phyloP scores from a whole-genome alignment of 2,888 invertebrate species.

The Dynastes hyllus region DNA sequence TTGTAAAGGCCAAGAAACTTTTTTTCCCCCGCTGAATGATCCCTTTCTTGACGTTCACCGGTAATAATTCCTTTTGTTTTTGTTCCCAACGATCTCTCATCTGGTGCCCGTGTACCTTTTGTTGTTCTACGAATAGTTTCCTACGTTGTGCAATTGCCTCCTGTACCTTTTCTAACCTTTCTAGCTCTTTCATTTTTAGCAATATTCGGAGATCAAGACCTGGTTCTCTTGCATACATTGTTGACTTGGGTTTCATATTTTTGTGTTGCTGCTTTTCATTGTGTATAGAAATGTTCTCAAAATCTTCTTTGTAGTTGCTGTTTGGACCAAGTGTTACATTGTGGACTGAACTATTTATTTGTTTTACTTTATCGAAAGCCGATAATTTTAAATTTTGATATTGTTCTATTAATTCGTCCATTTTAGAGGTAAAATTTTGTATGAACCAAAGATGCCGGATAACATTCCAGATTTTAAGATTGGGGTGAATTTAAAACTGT shows the following conservation, averaged over 20 bases:
- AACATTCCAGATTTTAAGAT: too few species aligned
- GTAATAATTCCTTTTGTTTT: constrained; percentile 66
- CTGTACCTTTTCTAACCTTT: constrained; percentile 64
- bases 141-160: constrained; percentile 66
- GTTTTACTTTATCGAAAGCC: constrained; percentile 27
- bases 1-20: too few species aligned
- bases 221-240: neutral
- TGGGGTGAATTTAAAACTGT: too few species aligned
- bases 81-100: constrained; percentile 64
- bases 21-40: too few species aligned
- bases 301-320: neutral
- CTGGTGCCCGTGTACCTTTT: constrained; percentile 62
- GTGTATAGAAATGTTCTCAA: neutral
- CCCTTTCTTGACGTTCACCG: constrained; percentile 72
- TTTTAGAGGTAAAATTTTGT: constrained; percentile 5
- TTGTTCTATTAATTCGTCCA: constrained; percentile 46
- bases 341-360: constrained; percentile 35
- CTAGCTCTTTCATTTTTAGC: constrained; percentile 59
- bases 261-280: neutral
- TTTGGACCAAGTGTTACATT: constrained; percentile 46
- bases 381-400: constrained; percentile 43
- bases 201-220: constrained; percentile 19
- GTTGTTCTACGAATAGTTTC: constrained; percentile 65
- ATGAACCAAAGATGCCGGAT: too few species aligned
- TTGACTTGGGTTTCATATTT: constrained; percentile 1